A percentile compares a stretch with the other conserved stretches of the same genome.
phyloP scores from a whole-genome alignment of 2,888 invertebrate genomes.

The Caenorhabditis angaria region DNA sequence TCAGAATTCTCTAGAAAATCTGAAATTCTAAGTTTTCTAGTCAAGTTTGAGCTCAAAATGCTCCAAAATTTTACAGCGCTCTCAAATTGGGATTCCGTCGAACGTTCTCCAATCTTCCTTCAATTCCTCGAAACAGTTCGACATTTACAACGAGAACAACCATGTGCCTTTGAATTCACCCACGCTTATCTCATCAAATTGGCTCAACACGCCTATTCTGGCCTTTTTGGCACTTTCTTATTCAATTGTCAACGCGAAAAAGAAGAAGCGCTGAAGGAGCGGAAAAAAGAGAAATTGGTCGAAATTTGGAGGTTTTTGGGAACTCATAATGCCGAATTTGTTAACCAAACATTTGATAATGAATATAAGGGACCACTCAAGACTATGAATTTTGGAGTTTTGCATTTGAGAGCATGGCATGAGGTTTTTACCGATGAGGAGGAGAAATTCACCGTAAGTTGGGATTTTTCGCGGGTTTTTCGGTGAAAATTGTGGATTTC shows the following conservation, averaged over 20 bases:
- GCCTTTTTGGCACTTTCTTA: conserved; percentile 94
- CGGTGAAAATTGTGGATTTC: neutral
- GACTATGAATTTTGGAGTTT: conserved; percentile 26
- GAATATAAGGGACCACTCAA: conserved; percentile 22
- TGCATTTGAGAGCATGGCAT: conserved; percentile 43
- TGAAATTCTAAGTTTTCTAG: too few relatives aligned
- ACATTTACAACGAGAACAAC: conserved; percentile 79
- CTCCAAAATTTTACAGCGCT: conserved; percentile 5
- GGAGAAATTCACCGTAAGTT: conserved; percentile 18
- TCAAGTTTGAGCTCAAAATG: too few relatives aligned
- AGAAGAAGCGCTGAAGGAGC: conserved; percentile 17
- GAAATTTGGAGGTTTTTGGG: conserved; percentile 49
- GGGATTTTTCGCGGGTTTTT: neutral
- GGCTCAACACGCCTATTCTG: conserved; percentile 92
- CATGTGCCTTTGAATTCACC: conserved; percentile 94
- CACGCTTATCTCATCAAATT: conserved; percentile 92
- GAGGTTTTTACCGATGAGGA: conserved; percentile 35
- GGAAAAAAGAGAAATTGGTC: conserved; percentile 27
- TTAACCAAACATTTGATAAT: conserved; percentile 42
- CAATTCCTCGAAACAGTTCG: conserved; percentile 97
- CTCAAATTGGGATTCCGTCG: conserved; percentile 81
- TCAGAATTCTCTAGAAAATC: too few relatives aligned
- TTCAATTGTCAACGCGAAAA: conserved; percentile 60
- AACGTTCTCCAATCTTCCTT: conserved; percentile 94
- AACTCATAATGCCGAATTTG: conserved; percentile 42